Percentiles rank a stretch among this genome's conserved stretches.
phyloP scores from a whole-genome alignment of 2,113 vertebrate species.

The Pristiophorus japonicus region DNA sequence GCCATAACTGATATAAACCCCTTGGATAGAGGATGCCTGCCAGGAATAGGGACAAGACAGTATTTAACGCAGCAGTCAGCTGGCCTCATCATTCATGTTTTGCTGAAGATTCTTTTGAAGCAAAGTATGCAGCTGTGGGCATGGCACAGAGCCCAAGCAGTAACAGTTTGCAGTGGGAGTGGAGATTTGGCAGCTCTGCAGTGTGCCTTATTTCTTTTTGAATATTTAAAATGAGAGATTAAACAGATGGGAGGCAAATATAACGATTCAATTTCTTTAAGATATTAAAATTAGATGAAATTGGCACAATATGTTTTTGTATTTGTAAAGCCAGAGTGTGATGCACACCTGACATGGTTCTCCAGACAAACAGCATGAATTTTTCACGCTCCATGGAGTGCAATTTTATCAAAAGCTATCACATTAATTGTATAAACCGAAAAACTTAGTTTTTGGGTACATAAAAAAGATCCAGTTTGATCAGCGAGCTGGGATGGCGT shows the following conservation, averaged over 20 bases:
- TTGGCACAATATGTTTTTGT: neutral
- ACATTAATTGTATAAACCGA: neutral
- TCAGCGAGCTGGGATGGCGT: no score
- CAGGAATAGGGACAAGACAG: neutral
- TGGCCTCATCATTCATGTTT: neutral
- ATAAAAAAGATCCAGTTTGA: no score
- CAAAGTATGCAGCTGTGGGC: neutral
- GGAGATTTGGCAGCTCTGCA: neutral
- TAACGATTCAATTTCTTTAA: neutral
- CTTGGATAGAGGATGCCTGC: neutral
- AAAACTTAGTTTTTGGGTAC: neutral
- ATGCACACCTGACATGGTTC: neutral
- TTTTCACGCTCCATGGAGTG: neutral
- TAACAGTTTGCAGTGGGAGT: neutral
- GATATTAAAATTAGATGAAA: neutral
- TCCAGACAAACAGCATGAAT: neutral
- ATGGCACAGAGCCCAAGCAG: slow-evolving; percentile 7
- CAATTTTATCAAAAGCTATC: neutral
- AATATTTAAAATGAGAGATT: neutral
- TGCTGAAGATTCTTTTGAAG: neutral
- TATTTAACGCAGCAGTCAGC: neutral
- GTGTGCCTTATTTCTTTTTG: neutral
- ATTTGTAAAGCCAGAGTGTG: neutral
- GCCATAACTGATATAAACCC: neutral
- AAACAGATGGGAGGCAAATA: neutral